A percentile compares a stretch with the other conserved stretches of the same genome.
These are phyloP conservation scores for Campylomormyrus tamandua DNA, from an alignment of 2,113 vertebrate genomes.

Conservation along the genomic window DNA sequence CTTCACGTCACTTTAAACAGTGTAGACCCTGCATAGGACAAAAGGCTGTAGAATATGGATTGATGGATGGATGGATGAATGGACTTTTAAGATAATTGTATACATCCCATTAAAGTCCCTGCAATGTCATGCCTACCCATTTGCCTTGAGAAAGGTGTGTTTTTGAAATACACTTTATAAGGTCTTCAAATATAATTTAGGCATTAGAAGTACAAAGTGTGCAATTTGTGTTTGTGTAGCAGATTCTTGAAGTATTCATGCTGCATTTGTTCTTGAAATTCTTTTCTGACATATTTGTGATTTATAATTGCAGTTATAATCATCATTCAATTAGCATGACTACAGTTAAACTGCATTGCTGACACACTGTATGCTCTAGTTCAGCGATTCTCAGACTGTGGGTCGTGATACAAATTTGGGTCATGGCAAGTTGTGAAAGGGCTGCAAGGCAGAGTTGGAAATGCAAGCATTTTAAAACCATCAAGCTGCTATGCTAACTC, in stretches of 20 bases:
- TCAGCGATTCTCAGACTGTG: no score
- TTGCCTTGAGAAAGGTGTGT: neutral
- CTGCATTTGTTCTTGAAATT: neutral
- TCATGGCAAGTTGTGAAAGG: no score
- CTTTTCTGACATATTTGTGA: neutral
- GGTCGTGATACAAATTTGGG: no score
- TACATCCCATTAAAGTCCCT: neutral
- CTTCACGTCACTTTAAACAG: neutral
- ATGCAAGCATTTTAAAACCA: no score
- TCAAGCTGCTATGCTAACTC: no score
- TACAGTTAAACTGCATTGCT: neutral
- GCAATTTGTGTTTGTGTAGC: neutral
- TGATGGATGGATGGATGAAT: neutral
- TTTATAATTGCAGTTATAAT: neutral
- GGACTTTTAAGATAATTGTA: neutral
- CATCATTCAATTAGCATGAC: neutral
- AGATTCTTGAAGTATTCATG: neutral
- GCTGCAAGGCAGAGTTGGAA: no score
- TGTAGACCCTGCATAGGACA: neutral
- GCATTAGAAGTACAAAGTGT: neutral
- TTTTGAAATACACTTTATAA: neutral
- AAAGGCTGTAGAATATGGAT: neutral
- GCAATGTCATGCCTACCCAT: neutral
- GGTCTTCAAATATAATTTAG: neutral
- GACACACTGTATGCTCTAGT: neutral